Conservation (phyloP, 2,797 vertebrate species). For the Garrulus glandarius region DNA sequence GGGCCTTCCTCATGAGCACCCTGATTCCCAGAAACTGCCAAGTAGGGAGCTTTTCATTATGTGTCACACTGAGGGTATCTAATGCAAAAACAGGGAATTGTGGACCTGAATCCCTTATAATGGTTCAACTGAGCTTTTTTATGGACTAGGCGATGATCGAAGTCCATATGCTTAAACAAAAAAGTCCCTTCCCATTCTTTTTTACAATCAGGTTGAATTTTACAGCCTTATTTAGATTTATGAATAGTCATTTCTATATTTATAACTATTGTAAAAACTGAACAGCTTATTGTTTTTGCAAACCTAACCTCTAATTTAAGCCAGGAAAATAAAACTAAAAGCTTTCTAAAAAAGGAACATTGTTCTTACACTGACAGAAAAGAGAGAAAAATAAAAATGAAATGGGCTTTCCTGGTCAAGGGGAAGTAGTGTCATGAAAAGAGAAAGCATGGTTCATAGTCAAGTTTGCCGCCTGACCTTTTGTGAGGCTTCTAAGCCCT, state of each 20-base stretch:
- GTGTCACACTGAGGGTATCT: neutral
- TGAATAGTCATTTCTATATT: conserved; percentile 46
- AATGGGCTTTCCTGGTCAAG: neutral
- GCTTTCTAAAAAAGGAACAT: neutral
- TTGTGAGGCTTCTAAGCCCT: neutral
- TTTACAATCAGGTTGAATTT: conserved; percentile 43
- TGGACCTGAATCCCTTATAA: neutral
- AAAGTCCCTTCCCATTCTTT: neutral
- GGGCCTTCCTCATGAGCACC: neutral
- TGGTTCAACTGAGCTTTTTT: neutral
- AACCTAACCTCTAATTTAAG: conserved; percentile 19
- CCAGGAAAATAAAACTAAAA: conserved; percentile 44
- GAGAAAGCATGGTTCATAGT: neutral
- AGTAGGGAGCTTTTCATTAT: neutral
- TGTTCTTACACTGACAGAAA: neutral
- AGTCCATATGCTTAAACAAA: neutral
- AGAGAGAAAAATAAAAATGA: neutral
- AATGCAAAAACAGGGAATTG: neutral
- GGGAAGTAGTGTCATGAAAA: neutral
- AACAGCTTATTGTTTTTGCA: conserved; percentile 52
- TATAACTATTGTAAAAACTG: conserved; percentile 36
- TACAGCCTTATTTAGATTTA: conserved; percentile 59
- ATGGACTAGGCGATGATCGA: neutral
- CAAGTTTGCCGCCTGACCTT: neutral
- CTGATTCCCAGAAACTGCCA: neutral